Conservation (phyloP, 2,888 invertebrate genomes). For the Rhaphigaster nebulosa region DNA sequence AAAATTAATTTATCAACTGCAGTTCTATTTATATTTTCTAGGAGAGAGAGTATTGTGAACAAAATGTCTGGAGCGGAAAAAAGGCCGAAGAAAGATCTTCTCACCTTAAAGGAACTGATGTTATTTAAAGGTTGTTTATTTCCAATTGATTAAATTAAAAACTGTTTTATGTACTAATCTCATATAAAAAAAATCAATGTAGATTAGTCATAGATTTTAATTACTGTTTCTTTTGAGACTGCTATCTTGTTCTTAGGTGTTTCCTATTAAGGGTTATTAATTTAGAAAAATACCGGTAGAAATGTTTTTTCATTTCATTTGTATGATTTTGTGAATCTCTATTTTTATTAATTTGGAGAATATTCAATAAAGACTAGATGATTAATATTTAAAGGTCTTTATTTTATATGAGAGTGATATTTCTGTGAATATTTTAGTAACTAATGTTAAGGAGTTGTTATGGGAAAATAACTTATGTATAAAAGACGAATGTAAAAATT, state of each 20-base stretch:
- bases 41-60: constrained; percentile 45
- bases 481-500: constrained; percentile 26
- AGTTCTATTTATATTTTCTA: constrained; percentile 54
- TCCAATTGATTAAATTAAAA: constrained; percentile 17
- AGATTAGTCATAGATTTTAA: constrained; percentile 11
- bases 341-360: constrained; percentile 42
- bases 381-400: constrained; percentile 31
- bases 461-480: constrained; percentile 29
- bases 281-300: constrained; percentile 13
- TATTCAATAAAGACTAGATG: neutral
- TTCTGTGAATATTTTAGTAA: constrained; percentile 46
- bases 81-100: neutral
- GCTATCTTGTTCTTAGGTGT: constrained; percentile 16
- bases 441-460: constrained; percentile 38
- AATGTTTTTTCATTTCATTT: neutral
- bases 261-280: neutral
- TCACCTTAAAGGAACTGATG: constrained; percentile 61
- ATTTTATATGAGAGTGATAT: constrained; percentile 48
- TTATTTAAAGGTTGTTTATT: constrained; percentile 56
- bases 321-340: constrained; percentile 2
- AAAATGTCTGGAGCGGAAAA: constrained; percentile 31
- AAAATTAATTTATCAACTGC: neutral
- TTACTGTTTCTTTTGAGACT: constrained; percentile 48
- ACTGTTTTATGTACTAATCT: constrained; percentile 15
- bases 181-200: constrained; percentile 26